Evolutionary conservation across 2,113 vertebrate species (phyloP).

Genomic region (Mus spicilegus): DNA sequence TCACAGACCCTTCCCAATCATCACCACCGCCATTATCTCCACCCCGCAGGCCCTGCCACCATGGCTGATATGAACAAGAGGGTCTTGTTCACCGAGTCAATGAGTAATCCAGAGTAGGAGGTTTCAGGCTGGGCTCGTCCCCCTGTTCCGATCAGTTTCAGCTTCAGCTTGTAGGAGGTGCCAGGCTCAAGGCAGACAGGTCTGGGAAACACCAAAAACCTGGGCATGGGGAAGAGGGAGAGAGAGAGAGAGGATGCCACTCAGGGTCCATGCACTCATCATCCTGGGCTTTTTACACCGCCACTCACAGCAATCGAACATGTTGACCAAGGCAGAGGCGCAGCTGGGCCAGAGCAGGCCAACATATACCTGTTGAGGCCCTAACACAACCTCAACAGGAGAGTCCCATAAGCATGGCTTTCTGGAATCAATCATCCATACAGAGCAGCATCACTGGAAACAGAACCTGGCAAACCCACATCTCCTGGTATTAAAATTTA

Average conservation of each 20-base stretch:
- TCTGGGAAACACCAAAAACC: conserved; percentile 90
- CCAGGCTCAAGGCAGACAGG: conserved; percentile 94
- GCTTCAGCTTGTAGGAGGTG: conserved; percentile 90
- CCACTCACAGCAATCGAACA: neutral
- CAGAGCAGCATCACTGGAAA: neutral
- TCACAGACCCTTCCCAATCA: neutral
- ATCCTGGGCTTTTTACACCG: neutral
- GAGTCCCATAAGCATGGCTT: neutral
- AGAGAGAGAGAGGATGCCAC: neutral
- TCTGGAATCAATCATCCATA: neutral
- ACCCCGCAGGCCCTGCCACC: neutral
- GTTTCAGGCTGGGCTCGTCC: conserved; percentile 79
- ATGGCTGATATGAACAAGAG: neutral
- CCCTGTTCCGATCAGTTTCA: conserved; percentile 91
- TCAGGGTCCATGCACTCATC: neutral
- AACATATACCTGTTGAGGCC: neutral
- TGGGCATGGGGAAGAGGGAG: conserved; percentile 62
- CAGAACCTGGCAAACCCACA: neutral
- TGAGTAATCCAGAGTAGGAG: conserved; percentile 87
- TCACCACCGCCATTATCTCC: neutral
- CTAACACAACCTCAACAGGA: neutral
- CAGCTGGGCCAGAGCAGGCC: neutral
- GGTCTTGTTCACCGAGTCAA: conserved; percentile 93
- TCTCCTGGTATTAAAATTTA: neutral
- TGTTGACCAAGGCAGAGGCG: conserved; percentile 46